Evolutionary conservation across 1,140 invertebrate genomes (phyloP).

Genomic region (Micrasema longulum): DNA sequence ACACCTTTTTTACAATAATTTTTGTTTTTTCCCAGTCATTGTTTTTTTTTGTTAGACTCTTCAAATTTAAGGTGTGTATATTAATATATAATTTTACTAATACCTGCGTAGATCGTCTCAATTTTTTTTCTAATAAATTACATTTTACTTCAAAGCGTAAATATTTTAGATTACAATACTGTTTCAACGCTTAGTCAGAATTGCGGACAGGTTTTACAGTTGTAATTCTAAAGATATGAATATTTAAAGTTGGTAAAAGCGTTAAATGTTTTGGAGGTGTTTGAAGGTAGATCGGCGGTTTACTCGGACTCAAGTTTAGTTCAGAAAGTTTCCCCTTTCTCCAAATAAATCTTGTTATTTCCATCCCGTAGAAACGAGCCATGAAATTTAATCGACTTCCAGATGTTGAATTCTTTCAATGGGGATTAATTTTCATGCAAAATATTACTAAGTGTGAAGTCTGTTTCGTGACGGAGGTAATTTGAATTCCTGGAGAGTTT

Average conservation of each 20-base stretch:
- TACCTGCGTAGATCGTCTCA: too few species aligned
- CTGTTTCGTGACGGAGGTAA: neutral
- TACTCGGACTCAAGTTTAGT: slow-evolving; percentile 44
- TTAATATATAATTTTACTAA: too few species aligned
- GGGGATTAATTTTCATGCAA: slow-evolving; percentile 29
- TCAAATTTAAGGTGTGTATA: too few species aligned
- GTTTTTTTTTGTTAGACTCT: too few species aligned
- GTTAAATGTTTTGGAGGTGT: slow-evolving; percentile 48
- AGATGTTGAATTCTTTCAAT: slow-evolving; percentile 37
- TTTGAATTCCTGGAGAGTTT: slow-evolving; percentile 8
- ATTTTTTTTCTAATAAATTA: too few species aligned
- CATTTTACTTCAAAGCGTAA: too few species aligned
- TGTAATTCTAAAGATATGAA: slow-evolving; percentile 46
- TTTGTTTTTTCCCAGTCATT: too few species aligned
- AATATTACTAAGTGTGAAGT: slow-evolving; percentile 27
- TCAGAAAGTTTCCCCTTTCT: slow-evolving; percentile 31
- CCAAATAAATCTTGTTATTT: slow-evolving; percentile 46
- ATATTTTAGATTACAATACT: too few species aligned
- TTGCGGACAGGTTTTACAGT: neutral
- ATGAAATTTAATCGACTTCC: slow-evolving; percentile 38
- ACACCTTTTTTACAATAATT: too few species aligned
- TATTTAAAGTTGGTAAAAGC: slow-evolving; percentile 50
- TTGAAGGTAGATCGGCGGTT: slow-evolving; percentile 25
- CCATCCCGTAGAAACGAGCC: slow-evolving; percentile 23
- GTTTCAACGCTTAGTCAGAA: neutral